These are phyloP conservation scores for Myzus persicae DNA, from an alignment of 1,140 invertebrate species.

Conservation along the genomic window DNA sequence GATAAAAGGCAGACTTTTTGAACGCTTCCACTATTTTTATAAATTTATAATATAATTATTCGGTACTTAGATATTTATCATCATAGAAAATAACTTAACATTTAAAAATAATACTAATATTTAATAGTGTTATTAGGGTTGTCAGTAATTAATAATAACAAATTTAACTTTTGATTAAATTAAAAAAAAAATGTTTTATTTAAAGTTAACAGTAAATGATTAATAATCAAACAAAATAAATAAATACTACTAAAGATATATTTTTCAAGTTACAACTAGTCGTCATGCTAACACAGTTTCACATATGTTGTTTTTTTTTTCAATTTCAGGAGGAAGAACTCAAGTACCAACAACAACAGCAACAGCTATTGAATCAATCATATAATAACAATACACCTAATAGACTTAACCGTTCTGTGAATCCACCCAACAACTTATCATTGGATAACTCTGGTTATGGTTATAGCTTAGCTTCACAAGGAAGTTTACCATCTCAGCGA, in stretches of 20 bases:
- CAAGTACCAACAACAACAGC: constrained; percentile 58
- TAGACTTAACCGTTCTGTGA: constrained; percentile 29
- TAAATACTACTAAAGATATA: no score
- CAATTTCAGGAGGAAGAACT: constrained; percentile 45
- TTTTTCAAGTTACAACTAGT: no score
- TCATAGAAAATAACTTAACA: no score
- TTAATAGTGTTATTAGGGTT: background rate
- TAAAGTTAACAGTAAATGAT: no score
- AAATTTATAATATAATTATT: no score
- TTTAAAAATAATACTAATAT: background rate
- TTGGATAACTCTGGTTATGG: constrained; percentile 52
- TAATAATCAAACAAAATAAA: no score
- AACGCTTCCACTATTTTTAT: no score
- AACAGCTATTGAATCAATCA: constrained; percentile 41
- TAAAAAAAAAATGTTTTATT: no score
- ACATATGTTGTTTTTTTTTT: background rate
- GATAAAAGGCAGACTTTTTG: no score
- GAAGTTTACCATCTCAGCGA: constrained; percentile 59
- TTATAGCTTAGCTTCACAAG: constrained; percentile 35
- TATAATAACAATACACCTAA: constrained; percentile 41
- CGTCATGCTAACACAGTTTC: background rate
- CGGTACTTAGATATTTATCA: no score
- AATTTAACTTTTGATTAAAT: background rate
- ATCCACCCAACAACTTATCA: constrained; percentile 40
- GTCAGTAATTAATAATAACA: background rate